Base-by-base conservation (phyloP, 2,797 vertebrate species). In the Anguilla pacifica region DNA sequence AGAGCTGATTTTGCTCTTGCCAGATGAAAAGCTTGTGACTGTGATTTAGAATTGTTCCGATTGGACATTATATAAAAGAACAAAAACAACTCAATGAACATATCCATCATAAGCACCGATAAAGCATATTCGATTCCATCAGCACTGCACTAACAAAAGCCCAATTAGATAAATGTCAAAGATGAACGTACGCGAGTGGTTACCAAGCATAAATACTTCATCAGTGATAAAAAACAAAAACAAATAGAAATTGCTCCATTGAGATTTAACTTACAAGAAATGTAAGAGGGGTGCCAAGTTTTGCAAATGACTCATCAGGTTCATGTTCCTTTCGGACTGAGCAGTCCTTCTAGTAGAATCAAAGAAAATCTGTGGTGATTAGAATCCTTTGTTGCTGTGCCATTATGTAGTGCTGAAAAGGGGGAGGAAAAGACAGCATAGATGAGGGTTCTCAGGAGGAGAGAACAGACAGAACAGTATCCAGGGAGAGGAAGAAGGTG, bases 91-190 rank as follows among this genome's bases (percentile, higher is more conserved):
- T 61, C 28, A 85, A 85, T 85, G 59, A 59, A 85, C 35, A 59
- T 51, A 84, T 85, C 17, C 53, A 85, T 85, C 83, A 61, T 13
- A 19, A 19, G 28, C 53, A 85, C 55, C 61, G 83, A 84, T 35
- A 61, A 84, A 84, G 25, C 70, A 72, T 28, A 83, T 83, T 83
- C 57, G 55, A 43, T 82, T 82, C 39, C 82, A 83, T n/a, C 22
- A 28, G 49, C 55, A 39, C 35, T 43, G 31, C 19, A 61, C 35
- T 31, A 61, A 84, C 57, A 28, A 61, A 84, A 51, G 83, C n/a
- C 25, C 83, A 13, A 83, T 53, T 83, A 49, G 49, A 17, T 28
- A 57, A 15, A 9, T 83, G 83, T 84, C 83, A 59, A 84, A 57
- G 83, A 35, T 19, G 83, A 84, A 35, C 53, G 15, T 35, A 25